A percentile compares a stretch with the other conserved stretches of the same genome.
These are phyloP conservation scores for Oncorhynchus kisutch DNA, from an alignment of 2,113 vertebrate genomes.

Conservation along the genomic window DNA sequence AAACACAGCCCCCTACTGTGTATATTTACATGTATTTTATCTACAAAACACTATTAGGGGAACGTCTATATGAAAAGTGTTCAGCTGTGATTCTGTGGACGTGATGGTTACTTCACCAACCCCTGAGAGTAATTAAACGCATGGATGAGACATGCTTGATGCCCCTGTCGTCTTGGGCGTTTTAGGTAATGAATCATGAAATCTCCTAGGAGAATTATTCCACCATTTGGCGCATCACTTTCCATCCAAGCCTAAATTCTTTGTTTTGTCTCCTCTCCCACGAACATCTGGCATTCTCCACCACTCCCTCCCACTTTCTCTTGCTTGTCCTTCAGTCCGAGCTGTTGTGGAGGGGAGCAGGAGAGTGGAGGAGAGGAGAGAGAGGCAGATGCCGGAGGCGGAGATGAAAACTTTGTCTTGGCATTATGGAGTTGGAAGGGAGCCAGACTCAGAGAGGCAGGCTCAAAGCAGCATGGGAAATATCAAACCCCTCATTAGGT, in stretches of 20 bases:
- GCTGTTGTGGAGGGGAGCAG: background rate
- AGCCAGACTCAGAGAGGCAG: conserved; percentile 6
- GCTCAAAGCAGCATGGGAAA: background rate
- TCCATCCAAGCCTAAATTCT: conserved; percentile 3
- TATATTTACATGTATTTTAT: too few species aligned
- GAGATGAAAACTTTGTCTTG: background rate
- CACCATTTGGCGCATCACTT: background rate
- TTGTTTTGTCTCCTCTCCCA: conserved; percentile 1
- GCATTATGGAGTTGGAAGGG: background rate
- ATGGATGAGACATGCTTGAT: too few species aligned
- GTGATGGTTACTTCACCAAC: too few species aligned
- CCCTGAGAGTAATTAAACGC: too few species aligned
- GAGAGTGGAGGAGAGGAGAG: background rate
- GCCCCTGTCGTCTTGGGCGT: background rate
- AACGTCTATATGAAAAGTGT: background rate
- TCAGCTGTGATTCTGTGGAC: background rate
- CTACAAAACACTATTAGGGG: background rate
- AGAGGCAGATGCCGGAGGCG: background rate
- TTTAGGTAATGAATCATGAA: conserved; percentile 28
- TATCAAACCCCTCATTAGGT: conserved; percentile 21
- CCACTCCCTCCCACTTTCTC: background rate
- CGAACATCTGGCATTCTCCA: conserved; percentile 23
- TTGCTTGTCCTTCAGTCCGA: conserved; percentile 15
- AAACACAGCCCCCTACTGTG: too few species aligned
- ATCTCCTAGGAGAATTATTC: conserved; percentile 7